A percentile compares a stretch with the other conserved stretches of the same genome.
Conservation (phyloP, 2,797 vertebrate genomes). For the Podarcis siculus region DNA sequence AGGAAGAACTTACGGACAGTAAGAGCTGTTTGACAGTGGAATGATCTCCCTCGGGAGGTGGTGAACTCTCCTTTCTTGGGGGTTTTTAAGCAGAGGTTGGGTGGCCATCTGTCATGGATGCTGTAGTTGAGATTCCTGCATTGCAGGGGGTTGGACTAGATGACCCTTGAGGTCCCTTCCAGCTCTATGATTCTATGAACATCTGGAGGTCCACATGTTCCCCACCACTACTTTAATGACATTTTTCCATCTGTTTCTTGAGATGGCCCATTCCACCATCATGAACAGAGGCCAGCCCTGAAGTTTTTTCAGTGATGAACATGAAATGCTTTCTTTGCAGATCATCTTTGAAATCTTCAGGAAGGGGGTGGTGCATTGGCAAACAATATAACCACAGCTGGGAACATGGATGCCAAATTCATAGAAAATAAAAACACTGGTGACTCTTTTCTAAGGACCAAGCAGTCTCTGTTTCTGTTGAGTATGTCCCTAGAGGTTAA, state of each 20-base stretch:
- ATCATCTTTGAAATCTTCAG: background rate
- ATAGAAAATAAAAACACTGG: background rate
- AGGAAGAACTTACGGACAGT: no score
- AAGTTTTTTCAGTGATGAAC: background rate
- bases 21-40: no score
- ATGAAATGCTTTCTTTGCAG: background rate
- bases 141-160: no score
- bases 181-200: no score
- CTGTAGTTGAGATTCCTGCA: no score
- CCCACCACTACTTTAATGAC: background rate
- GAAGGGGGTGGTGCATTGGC: background rate
- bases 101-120: no score
- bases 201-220: no score
- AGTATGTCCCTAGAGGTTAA: background rate
- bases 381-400: background rate
- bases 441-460: background rate
- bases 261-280: background rate
- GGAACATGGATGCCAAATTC: background rate
- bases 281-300: background rate
- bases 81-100: no score
- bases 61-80: no score
- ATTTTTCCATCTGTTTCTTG: no score
- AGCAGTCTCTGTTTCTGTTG: background rate
- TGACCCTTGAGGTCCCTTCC: no score
- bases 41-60: no score